Percentiles rank a stretch among this genome's conserved stretches.
Conservation (phyloP, 1,140 invertebrate species). For the Bombus confusus region DNA sequence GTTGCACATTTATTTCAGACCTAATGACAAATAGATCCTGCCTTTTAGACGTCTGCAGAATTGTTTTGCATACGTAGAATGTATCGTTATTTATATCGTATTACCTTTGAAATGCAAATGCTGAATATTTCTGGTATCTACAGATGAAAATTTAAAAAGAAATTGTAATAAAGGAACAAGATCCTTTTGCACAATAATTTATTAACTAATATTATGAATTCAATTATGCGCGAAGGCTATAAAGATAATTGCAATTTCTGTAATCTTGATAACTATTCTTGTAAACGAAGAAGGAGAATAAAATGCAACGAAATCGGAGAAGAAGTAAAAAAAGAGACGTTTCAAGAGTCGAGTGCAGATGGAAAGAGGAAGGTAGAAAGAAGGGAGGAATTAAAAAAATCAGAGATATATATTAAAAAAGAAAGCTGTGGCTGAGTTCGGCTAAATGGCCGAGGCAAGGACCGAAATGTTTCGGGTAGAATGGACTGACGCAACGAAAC, state of each 20-base stretch:
- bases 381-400: background rate
- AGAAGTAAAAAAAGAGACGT: no score
- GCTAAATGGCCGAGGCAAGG: slow-evolving; percentile 40
- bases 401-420: background rate
- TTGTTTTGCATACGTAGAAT: slow-evolving; percentile 49
- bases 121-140: background rate
- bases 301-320: no score
- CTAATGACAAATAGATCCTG: slow-evolving; percentile 60
- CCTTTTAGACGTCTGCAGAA: background rate
- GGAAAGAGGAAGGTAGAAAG: background rate
- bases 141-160: background rate
- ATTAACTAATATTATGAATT: background rate
- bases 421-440: background rate
- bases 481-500: slow-evolving; percentile 74
- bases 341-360: background rate
- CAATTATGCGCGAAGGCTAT: no score
- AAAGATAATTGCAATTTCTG: no score
- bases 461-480: slow-evolving; percentile 56
- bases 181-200: background rate
- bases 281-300: background rate
- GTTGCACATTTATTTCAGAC: slow-evolving; percentile 37
- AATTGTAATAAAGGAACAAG: background rate
- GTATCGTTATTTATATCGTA: slow-evolving; percentile 58
- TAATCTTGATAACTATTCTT: background rate
- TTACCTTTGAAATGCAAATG: slow-evolving; percentile 29